Base-by-base conservation (phyloP, 35 echinoderm and acorn worm species). In the Diadema setosum region DNA sequence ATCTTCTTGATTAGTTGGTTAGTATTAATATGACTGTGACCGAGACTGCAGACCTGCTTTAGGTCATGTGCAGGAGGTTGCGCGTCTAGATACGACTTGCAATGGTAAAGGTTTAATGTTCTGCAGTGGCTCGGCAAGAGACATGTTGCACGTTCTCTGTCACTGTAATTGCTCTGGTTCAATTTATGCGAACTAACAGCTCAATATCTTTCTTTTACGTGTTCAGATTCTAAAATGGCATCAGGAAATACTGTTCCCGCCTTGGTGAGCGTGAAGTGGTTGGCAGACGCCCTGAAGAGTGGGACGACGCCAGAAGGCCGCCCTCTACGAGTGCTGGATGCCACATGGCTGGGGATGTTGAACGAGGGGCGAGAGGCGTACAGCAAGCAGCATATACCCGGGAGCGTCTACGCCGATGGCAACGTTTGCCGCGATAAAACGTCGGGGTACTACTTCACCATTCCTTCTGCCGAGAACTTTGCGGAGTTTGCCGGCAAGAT, bases 361-460 rank as follows among this genome's bases (percentile, higher is more conserved):
- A 7, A 18, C 17, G 73, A 42, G 44, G 40, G 35, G 4, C 40
- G 73, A 7, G 35, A 78, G 2, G 40, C 88, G 8, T 94, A 92
- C 82, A 27, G 9, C 30, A 56, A 88, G 49, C 46, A 76, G n/a
- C 96, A 98, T 61, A 94, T 98, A 15, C 86, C 92, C 2, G 92
- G 96, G 4, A 89, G 92, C 26, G 41, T 88, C 11, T 90, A 89
- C 42, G 86, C 92, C 63, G 96, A 98, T 42, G 50, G 91, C 15
- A 74, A 91, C 52, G 64, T 82, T 41, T 39, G 58, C 46, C 46
- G 58, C 60, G 20, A 78, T 36, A 52, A 64, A 0, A 75, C 89
- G 2, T 83, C 85, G 4, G 41, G 85, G 4, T 94, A 91, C 49
- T 80, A 82, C 18, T 87, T 84, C 75, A 95, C 92, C n/a, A 44